Base-by-base conservation (phyloP, 2,113 vertebrate species). In the Kobus ellipsiprymnus region DNA sequence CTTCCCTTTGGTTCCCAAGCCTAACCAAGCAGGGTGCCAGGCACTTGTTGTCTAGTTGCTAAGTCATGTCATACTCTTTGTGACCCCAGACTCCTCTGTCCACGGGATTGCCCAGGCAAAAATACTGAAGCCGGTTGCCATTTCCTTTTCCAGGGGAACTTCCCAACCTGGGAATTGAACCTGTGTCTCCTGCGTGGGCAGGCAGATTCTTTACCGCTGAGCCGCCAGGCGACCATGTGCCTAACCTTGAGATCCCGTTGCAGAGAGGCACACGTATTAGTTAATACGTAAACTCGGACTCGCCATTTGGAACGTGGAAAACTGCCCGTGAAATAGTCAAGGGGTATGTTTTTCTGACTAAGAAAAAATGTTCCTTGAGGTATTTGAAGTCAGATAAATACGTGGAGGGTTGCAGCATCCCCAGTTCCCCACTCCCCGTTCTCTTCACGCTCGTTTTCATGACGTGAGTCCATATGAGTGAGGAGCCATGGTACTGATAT, bases 11-110 rank as follows among this genome's bases (percentile, higher is more conserved):
- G 86, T 95, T 15, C 17, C 91, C 23, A 6, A 46, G 14, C 62
- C 91, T 67, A 84, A 96, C 94, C 95, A 92, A 98, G 85, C 55
- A 59, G 7, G 16, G 82, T n/a, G n/a, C 97, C 95, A 85, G 94
- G 80, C 21, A 7, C 7, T 25, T 77, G 36, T 3, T 77, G 36
- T 74, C 6, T 25, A 74, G 36, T 25, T 74, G 36, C 71, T 13
- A 14, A 27, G 36, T 44, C 71, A 2, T 77, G 36, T 44, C 19
- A 3, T 23, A 74, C 71, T 74, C 21, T 74, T 23, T 25, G 11
- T 74, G 36, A 25, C 71, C 19, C 19, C 71, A 74, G 21, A 3
- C 36, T 44, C 36, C 36, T 77, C 40, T 74, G 71, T 44, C 71
- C 71, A 77, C 0, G 12, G 36, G 36, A 44, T 44, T 77, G 1